Conservation (phyloP, 2,888 invertebrate genomes). For the Notocelia uddmanniana region DNA sequence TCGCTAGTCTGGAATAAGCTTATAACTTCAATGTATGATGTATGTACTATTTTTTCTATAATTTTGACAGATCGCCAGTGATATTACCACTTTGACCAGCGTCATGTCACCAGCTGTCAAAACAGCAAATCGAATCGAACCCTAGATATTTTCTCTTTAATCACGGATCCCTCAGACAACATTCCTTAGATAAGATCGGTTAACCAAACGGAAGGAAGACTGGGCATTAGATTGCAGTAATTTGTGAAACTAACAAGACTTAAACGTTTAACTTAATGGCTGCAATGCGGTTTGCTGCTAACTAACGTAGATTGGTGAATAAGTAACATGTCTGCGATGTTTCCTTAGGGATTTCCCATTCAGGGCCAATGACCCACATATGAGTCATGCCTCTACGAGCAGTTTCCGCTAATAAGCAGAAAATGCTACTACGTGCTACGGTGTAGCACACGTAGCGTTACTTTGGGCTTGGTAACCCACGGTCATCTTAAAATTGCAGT, state of each 20-base stretch:
- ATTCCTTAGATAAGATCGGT: slow-evolving; percentile 5
- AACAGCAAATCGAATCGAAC: not conserved
- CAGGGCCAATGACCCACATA: too few species aligned
- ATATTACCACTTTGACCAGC: not conserved
- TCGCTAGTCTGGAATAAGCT: too few species aligned
- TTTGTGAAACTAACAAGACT: slow-evolving; percentile 26
- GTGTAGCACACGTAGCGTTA: too few species aligned
- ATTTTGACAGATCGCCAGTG: too few species aligned
- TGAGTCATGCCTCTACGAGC: too few species aligned
- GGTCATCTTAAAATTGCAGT: too few species aligned
- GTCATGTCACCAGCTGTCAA: not conserved
- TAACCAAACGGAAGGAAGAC: slow-evolving; percentile 37
- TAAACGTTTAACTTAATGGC: slow-evolving; percentile 12
- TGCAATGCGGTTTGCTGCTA: slow-evolving; percentile 14
- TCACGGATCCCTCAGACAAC: not conserved
- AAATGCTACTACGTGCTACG: too few species aligned
- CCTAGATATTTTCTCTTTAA: not conserved
- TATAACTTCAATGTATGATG: too few species aligned
- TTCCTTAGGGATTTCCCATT: not conserved
- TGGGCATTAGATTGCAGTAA: slow-evolving; percentile 19
- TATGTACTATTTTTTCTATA: too few species aligned
- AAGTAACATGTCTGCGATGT: not conserved
- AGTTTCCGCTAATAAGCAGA: too few species aligned
- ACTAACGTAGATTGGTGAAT: slow-evolving; percentile 17
- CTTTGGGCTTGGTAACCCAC: too few species aligned